Percentiles rank a stretch among this genome's conserved stretches.
Conservation (phyloP, 23 tunicate species). For the Ascidia mentula region DNA sequence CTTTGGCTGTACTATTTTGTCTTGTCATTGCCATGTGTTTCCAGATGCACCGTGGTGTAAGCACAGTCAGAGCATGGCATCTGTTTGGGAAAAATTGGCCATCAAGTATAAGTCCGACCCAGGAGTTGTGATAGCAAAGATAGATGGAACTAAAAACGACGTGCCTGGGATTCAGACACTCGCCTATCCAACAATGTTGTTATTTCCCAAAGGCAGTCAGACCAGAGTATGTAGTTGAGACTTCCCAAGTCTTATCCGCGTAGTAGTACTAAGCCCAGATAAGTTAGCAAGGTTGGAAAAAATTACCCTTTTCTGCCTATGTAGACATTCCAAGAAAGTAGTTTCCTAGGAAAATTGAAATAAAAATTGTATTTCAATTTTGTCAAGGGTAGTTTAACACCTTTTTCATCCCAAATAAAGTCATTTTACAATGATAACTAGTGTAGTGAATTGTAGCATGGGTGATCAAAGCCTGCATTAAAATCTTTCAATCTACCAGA, state of each 20-base stretch:
- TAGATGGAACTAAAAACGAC: constrained; percentile 71
- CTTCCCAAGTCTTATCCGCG: no score
- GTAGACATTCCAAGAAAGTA: no score
- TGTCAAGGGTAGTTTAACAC: no score
- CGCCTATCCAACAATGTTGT: constrained; percentile 56
- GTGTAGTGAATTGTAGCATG: neutral
- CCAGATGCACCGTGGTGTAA: constrained; percentile 97
- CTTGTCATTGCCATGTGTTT: constrained; percentile 19
- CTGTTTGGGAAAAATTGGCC: constrained; percentile 63
- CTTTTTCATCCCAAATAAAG: no score
- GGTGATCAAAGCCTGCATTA: neutral
- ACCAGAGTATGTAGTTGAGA: constrained; percentile 14
- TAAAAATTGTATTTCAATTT: no score
- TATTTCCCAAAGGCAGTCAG: constrained; percentile 40
- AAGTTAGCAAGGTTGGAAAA: no score
- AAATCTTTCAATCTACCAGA: constrained; percentile 36
- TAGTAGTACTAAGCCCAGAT: no score
- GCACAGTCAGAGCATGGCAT: constrained; percentile 47
- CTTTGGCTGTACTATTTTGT: neutral
- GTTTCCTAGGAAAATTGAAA: no score
- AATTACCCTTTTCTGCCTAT: no score
- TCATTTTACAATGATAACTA: neutral
- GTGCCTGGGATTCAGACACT: constrained; percentile 33
- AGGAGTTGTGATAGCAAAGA: constrained; percentile 59
- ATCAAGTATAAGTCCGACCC: constrained; percentile 36